Evolutionary conservation across 1,140 invertebrate genomes (phyloP).

Genomic region (Papilio aristodemus): DNA sequence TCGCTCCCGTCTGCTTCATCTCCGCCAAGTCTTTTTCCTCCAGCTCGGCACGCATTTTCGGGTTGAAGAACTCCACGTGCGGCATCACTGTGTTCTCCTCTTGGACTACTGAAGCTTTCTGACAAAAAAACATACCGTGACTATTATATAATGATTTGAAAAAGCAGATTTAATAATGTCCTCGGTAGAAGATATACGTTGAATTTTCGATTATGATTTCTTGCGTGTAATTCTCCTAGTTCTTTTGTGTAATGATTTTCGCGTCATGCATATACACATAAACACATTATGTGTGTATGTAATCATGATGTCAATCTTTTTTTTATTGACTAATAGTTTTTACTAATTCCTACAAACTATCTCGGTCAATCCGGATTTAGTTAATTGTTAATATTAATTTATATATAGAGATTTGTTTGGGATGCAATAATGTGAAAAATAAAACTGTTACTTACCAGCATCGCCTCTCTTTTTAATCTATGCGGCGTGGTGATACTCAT

Average conservation of each 20-base stretch:
- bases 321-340: too few relatives aligned
- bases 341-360: too few relatives aligned
- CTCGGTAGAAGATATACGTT: too few relatives aligned
- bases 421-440: not conserved
- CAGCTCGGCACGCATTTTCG: slow-evolving; percentile 82
- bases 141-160: too few relatives aligned
- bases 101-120: slow-evolving; percentile 67
- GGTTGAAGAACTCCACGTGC: slow-evolving; percentile 85
- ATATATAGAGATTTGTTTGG: not conserved
- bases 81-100: slow-evolving; percentile 81
- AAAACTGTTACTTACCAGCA: slow-evolving; percentile 56
- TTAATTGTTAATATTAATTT: not conserved
- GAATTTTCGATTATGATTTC: too few relatives aligned
- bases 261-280: too few relatives aligned
- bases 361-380: too few relatives aligned
- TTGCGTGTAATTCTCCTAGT: too few relatives aligned
- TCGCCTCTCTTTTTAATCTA: slow-evolving; percentile 64
- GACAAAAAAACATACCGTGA: slow-evolving; percentile 12
- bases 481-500: slow-evolving; percentile 43
- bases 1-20: slow-evolving; percentile 80
- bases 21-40: slow-evolving; percentile 83
- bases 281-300: too few relatives aligned
- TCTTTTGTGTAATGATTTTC: too few relatives aligned
- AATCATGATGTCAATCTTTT: too few relatives aligned
- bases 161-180: not conserved